A percentile compares a stretch with the other conserved stretches of the same genome.
phyloP scores from a whole-genome alignment of 2,113 vertebrate genomes.

The Antigone vipio region DNA sequence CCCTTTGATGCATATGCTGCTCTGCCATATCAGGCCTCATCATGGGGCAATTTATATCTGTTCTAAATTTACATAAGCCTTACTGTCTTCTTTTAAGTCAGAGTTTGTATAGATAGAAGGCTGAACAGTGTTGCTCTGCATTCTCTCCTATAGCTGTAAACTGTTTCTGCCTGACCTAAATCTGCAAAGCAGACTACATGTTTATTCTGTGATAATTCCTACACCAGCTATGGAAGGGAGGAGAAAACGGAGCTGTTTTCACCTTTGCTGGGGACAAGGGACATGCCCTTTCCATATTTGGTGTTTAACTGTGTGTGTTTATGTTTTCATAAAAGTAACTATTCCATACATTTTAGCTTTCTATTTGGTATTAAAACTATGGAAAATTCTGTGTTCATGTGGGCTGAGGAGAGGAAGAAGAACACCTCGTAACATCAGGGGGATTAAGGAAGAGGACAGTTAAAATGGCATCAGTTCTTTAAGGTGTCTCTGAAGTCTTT shows the following conservation, averaged over 20 bases:
- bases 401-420: not conserved
- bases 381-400: not conserved
- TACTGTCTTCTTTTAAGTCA: not conserved
- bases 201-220: not conserved
- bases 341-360: not conserved
- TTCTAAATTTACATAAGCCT: not conserved
- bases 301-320: not conserved
- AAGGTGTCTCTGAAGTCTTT: not conserved
- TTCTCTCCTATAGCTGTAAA: not conserved
- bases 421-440: not conserved
- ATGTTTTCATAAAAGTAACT: not conserved
- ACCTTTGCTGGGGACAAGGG: not conserved
- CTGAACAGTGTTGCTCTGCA: not conserved
- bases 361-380: not conserved
- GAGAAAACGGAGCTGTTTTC: not conserved
- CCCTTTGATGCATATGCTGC: not conserved
- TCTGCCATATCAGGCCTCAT: not conserved
- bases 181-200: accelerated
- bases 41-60: not conserved
- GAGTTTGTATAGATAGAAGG: not conserved
- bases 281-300: not conserved
- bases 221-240: not conserved
- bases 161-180: not conserved
- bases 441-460: not conserved
- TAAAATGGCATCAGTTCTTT: not conserved